phyloP scores from a whole-genome alignment of 2,797 vertebrate genomes.

The Mareca strepera region DNA sequence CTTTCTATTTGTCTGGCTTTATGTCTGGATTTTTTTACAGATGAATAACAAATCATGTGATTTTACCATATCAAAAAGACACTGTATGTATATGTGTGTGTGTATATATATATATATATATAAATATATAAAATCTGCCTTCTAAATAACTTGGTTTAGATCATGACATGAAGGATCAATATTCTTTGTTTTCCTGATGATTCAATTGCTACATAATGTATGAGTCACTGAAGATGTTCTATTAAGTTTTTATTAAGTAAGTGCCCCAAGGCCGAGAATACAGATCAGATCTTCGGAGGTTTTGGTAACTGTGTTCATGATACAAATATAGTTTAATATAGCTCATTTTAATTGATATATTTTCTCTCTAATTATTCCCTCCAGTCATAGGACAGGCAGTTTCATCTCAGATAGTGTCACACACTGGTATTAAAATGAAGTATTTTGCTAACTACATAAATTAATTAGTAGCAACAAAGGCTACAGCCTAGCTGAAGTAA shows the following conservation, averaged over 20 bases:
- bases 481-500: constrained; percentile 29
- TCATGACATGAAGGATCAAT: constrained; percentile 29
- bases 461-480: constrained; percentile 60
- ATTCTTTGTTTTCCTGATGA: constrained; percentile 30
- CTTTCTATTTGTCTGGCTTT: not conserved
- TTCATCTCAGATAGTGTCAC: constrained; percentile 39
- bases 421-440: constrained; percentile 47
- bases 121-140: not conserved
- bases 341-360: constrained; percentile 56
- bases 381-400: constrained; percentile 28
- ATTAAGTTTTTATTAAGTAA: constrained; percentile 36
- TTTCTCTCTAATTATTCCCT: constrained; percentile 48
- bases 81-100: not conserved
- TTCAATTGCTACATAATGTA: constrained; percentile 45
- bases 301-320: not conserved
- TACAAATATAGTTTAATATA: constrained; percentile 47
- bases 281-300: constrained; percentile 8
- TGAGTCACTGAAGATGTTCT: constrained; percentile 36
- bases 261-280: not conserved
- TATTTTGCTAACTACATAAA: constrained; percentile 59
- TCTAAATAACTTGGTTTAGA: not conserved
- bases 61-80: not conserved
- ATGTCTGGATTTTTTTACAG: not conserved
- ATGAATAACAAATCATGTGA: not conserved
- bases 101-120: not conserved